Evolutionary conservation across 2,888 invertebrate genomes (phyloP), one percentile per base, ranked within the genome.

Genomic region (Tromatobia lineatoria): DNA sequence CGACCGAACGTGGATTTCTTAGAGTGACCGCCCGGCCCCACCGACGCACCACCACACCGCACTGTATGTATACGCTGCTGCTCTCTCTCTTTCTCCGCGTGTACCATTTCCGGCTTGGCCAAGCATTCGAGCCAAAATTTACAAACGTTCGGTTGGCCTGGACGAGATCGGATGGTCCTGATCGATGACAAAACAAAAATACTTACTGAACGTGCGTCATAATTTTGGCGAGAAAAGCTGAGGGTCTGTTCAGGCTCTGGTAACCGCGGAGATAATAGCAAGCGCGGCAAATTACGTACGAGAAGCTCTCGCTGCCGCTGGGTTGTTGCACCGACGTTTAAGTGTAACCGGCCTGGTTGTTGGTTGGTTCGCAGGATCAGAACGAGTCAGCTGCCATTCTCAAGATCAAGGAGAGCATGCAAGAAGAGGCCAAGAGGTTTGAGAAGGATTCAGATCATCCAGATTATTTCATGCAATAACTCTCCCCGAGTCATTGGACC

Each of bases 351-450:
- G 92, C 92, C 92, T 93, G 92, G 85, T 91, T 93, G 92, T 93
- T 93, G 93, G 93, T 93, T 94, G 93, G 91, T 94, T 93, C 93
- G 89, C 96, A 95, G 95, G 96, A 98, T 96, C 98, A 99, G 96
- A 99, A 97, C 94, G 99, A 99, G 96, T 99, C 99, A 94, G 99
- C 99, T 94, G 99, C 99, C 95, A 99, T 99, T 95, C 96, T 99
- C 95, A 99, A 99, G 96, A 99, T 99, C 95, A 99, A 99, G 96
- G 99, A 99, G 95, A 99, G 98, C 96, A 99, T 99, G 99, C 99
- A 99, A 95, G 99, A 99, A 95, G 99, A 99, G 95, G 99, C 99
- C 94, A 99, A 99, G 96, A 97, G 99, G 95, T 98, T 98, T 95
- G 98, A 99, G 95, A 98, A 98, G 96, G 98, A 98, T 95, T 97